Base-by-base conservation (phyloP, 2,888 invertebrate genomes). In the Thymelicus sylvestris region DNA sequence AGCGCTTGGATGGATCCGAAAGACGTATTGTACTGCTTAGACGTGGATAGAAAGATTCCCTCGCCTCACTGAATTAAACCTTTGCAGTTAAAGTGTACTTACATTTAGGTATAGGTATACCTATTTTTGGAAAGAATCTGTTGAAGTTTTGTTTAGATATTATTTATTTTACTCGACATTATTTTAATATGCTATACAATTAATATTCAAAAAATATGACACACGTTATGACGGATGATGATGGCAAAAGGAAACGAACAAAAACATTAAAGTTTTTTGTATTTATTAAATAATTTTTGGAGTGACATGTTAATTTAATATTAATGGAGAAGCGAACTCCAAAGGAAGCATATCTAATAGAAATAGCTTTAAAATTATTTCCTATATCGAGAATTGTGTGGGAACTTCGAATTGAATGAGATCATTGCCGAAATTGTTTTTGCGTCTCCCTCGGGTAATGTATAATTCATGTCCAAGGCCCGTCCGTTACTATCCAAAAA, bases 401-500 rank as follows among this genome's bases (percentile, higher is more conserved):
- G 73, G 76, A 77, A 78, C 75, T 75, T 65, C 67, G 75, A 78
- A 79, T 80, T 76, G 76, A 79, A 79, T 79, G 78, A 77, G 77
- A 79, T 80, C 77, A 78, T 80, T 74, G 74, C 75, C 75, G 76
- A 80, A 82, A 84, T 80, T 80, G 82, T 83, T 81, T 78, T 79
- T 76, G 77, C 78, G 78, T 75, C 72, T 76, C 77, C 80, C 79
- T 81, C 65, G 69, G 74, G 79, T 86, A 83, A 91, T 92, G 89
- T 88, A 88, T 92, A 89, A 92, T 92, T 92, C 91, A 92, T 91
- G 82, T 84, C 77, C 74, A 74, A 76, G 79, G 77, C 81, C 79
- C 80, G 86, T 81, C 86, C 84, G 84, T 82, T 85, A 79, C 80
- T 82, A 78, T 80, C 77, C 82, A 79, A 80, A 86, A 86, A 86